These are phyloP conservation scores for Amphiprion clarkii DNA, from an alignment of 2,797 vertebrate species.

Conservation along the genomic window DNA sequence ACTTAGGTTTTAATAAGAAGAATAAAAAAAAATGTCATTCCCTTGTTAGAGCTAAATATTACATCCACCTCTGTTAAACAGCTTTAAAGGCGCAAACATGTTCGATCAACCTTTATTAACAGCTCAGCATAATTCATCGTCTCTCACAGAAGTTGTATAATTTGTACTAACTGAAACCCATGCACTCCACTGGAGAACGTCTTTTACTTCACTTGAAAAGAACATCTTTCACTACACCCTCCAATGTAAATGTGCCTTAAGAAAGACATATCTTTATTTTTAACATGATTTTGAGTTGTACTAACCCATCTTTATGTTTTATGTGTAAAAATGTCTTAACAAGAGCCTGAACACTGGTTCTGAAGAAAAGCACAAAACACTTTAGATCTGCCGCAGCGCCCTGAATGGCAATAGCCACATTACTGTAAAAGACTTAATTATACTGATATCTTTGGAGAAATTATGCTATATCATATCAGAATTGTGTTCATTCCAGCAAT, in stretches of 20 bases:
- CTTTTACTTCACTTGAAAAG: slow-evolving; percentile 22
- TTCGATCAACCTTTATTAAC: slow-evolving; percentile 31
- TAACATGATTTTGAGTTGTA: neutral
- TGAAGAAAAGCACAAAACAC: neutral
- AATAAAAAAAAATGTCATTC: slow-evolving; percentile 7
- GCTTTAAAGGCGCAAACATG: slow-evolving; percentile 4
- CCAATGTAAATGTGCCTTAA: neutral
- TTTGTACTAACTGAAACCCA: slow-evolving; percentile 24
- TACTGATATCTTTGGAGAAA: no score
- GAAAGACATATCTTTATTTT: neutral
- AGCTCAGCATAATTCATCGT: slow-evolving; percentile 12
- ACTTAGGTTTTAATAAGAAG: slow-evolving; percentile 17
- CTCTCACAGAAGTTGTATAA: slow-evolving; percentile 17
- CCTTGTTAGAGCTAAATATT: slow-evolving; percentile 39
- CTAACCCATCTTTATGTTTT: neutral
- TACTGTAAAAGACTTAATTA: neutral
- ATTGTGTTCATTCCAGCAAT: no score
- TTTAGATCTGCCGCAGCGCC: neutral
- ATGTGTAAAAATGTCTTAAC: neutral
- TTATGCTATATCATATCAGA: no score
- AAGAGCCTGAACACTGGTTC: neutral
- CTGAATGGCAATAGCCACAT: neutral
- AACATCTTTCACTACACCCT: neutral
- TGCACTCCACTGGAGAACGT: slow-evolving; percentile 1
- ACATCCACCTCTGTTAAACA: slow-evolving; percentile 10